Percentiles rank a stretch among this genome's conserved stretches.
Conservation (phyloP, 2,797 vertebrate species). For the Octomys mimax region DNA sequence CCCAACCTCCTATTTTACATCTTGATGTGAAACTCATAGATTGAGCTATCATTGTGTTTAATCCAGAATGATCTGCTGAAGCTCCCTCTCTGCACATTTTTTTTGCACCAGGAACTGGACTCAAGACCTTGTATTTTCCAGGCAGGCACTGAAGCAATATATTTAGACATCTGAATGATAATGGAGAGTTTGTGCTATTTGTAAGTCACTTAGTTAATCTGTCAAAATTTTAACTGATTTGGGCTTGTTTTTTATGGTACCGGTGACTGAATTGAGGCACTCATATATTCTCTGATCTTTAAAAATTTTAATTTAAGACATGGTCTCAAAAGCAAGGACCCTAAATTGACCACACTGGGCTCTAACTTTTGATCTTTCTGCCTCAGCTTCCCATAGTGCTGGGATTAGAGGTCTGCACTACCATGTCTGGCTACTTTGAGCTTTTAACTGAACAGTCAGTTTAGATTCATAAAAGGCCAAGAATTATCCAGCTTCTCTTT, state of each 20-base stretch:
- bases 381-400: background rate
- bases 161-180: background rate
- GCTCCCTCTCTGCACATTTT: no score
- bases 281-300: background rate
- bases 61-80: slow-evolving; percentile 25
- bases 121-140: no score
- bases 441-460: background rate
- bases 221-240: slow-evolving; percentile 33
- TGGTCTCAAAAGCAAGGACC: background rate
- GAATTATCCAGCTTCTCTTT: slow-evolving; percentile 2
- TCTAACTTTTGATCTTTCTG: background rate
- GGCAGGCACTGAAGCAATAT: background rate
- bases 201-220: slow-evolving; percentile 75
- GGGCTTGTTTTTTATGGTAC: background rate
- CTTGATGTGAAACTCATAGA: slow-evolving; percentile 1
- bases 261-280: background rate
- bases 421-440: background rate
- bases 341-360: background rate
- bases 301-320: background rate
- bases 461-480: background rate
- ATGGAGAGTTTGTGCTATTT: slow-evolving; percentile 81
- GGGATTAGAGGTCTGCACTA: background rate
- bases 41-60: slow-evolving; percentile 14
- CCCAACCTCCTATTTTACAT: background rate
- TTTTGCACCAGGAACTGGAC: no score